Evolutionary conservation across 2,888 invertebrate species (phyloP).

Genomic region (Pteria penguin): DNA sequence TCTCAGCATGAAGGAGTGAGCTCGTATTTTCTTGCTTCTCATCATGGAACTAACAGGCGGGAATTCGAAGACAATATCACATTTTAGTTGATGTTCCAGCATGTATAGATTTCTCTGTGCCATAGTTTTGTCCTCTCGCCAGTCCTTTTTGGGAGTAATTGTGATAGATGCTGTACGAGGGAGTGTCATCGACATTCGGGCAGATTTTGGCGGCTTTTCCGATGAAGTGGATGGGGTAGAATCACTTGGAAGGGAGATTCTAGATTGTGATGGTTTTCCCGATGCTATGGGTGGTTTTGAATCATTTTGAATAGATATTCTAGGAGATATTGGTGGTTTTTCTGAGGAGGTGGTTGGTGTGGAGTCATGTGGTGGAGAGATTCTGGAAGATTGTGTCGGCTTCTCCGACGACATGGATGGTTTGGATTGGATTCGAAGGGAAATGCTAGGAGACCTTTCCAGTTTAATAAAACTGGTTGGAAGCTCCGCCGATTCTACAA

Average conservation of each 20-base stretch:
- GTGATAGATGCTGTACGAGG: background rate
- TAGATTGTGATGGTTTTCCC: too few species aligned
- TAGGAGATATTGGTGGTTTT: too few species aligned
- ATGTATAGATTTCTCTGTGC: constrained; percentile 17
- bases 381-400: too few species aligned
- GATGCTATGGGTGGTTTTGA: too few species aligned
- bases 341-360: too few species aligned
- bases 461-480: background rate
- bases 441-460: too few species aligned
- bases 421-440: too few species aligned
- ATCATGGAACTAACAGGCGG: background rate
- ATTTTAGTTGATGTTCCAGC: constrained; percentile 7
- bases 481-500: background rate
- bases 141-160: background rate
- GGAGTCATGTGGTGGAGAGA: too few species aligned
- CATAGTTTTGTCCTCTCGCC: constrained; percentile 21
- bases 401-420: too few species aligned
- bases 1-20: constrained; percentile 15
- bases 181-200: background rate
- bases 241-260: too few species aligned
- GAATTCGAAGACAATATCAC: constrained; percentile 17
- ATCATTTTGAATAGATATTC: too few species aligned
- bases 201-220: background rate
- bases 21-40: background rate
- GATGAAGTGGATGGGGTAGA: too few species aligned